Evolutionary conservation across 2,888 invertebrate genomes (phyloP).

Genomic region (Drosophila sordidula): DNA sequence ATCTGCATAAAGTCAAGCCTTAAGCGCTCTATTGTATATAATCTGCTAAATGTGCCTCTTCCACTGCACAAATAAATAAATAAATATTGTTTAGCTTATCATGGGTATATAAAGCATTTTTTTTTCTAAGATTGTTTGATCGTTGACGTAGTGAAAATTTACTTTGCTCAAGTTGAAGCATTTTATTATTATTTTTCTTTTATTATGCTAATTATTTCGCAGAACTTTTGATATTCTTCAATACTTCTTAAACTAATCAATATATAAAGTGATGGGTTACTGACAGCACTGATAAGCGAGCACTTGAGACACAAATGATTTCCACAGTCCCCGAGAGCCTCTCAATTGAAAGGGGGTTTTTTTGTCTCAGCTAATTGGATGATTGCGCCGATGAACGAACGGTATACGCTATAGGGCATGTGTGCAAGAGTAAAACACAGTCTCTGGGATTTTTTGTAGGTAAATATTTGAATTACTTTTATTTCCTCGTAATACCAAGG

Average conservation of each 20-base stretch:
- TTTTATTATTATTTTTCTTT: neutral
- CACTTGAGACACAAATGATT: constrained; percentile 30
- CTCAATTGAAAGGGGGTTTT: constrained; percentile 12
- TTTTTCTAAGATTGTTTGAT: neutral
- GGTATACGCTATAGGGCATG: no score
- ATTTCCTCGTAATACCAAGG: constrained; percentile 12
- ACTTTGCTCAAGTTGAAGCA: neutral
- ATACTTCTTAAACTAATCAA: constrained; percentile 9
- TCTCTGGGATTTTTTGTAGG: constrained; percentile 48
- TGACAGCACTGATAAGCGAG: constrained; percentile 21
- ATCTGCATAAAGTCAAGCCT: neutral
- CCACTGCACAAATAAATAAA: neutral
- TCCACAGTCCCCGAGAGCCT: neutral
- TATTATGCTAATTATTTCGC: constrained; percentile 7
- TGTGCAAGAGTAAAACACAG: constrained; percentile 12
- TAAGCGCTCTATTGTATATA: no score
- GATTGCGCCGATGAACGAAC: constrained; percentile 19
- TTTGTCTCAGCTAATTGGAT: constrained; percentile 9
- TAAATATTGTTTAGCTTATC: no score
- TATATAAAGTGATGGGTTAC: constrained; percentile 3
- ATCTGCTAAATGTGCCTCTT: neutral
- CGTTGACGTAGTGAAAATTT: neutral
- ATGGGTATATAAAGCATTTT: no score
- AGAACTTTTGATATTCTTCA: constrained; percentile 10
- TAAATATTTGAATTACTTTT: constrained; percentile 44